phyloP scores from a whole-genome alignment of 2,113 vertebrate genomes.

The Thunnus maccoyii region DNA sequence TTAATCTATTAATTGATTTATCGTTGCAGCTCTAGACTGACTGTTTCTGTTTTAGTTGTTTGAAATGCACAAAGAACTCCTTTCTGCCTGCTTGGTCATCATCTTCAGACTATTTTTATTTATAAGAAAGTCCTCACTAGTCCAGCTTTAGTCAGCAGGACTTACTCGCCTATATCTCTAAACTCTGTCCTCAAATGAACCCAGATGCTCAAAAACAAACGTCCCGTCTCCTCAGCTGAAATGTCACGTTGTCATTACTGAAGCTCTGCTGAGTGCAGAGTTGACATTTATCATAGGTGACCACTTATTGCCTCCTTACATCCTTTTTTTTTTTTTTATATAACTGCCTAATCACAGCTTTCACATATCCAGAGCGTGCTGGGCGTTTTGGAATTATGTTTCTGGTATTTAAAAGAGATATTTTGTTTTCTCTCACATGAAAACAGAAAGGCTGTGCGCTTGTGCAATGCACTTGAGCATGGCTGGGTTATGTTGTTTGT shows the following conservation, averaged over 20 bases:
- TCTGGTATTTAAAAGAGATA: constrained; percentile 31
- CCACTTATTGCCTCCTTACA: not conserved
- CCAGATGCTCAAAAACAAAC: not conserved
- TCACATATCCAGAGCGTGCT: constrained; percentile 7
- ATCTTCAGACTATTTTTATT: too few species aligned
- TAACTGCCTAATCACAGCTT: constrained; percentile 20
- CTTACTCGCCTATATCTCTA: too few species aligned
- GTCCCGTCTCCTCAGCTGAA: not conserved
- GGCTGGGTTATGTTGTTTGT: constrained; percentile 63
- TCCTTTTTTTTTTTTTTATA: not conserved
- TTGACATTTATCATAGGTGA: not conserved
- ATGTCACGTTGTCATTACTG: not conserved
- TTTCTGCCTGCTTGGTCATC: not conserved
- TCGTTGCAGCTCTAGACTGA: too few species aligned
- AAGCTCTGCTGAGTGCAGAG: not conserved
- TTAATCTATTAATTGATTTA: too few species aligned
- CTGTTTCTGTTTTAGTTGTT: too few species aligned
- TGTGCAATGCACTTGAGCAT: constrained; percentile 30
- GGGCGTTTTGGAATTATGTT: constrained; percentile 30
- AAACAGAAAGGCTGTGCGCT: not conserved
- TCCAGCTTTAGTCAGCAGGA: too few species aligned
- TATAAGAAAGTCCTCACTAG: too few species aligned
- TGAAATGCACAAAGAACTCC: not conserved
- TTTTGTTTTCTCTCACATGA: not conserved
- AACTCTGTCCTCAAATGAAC: not conserved